Conservation (phyloP, 2,113 vertebrate species). For the Perognathus longimembris region DNA sequence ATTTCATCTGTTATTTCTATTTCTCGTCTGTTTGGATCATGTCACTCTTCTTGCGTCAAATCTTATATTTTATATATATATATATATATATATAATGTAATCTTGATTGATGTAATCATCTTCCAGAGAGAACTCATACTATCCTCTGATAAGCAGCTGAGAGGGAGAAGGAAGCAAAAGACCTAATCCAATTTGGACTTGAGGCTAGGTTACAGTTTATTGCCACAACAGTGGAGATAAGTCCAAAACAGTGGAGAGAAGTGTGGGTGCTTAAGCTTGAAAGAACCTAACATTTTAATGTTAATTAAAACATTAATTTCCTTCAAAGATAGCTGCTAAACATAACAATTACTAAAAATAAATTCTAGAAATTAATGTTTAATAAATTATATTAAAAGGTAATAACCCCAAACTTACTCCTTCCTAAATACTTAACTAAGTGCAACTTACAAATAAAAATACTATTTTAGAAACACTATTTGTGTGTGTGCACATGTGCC, state of each 20-base stretch:
- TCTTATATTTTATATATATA: too few relatives aligned
- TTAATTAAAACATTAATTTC: neutral
- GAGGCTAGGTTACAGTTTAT: neutral
- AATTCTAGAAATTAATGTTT: neutral
- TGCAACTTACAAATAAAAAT: neutral
- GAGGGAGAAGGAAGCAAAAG: neutral
- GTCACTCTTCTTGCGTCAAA: neutral
- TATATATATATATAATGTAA: too few relatives aligned
- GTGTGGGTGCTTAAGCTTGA: neutral
- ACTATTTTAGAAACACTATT: neutral
- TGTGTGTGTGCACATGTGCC: too few relatives aligned
- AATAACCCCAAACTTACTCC: neutral
- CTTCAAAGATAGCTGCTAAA: neutral
- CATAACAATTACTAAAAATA: conserved; percentile 26
- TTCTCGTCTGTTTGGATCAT: neutral
- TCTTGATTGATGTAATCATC: conserved; percentile 14
- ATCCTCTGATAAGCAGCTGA: conserved; percentile 1
- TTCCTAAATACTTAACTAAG: neutral
- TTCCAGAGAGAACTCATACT: conserved; percentile 13
- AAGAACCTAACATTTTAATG: neutral
- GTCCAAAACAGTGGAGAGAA: too few relatives aligned
- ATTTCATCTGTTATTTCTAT: neutral
- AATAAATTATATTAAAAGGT: neutral
- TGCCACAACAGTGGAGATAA: neutral
- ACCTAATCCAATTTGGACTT: neutral